Percentiles rank a stretch among this genome's conserved stretches.
phyloP scores from a whole-genome alignment of 2,888 invertebrate species.

The Byasa hedistus region DNA sequence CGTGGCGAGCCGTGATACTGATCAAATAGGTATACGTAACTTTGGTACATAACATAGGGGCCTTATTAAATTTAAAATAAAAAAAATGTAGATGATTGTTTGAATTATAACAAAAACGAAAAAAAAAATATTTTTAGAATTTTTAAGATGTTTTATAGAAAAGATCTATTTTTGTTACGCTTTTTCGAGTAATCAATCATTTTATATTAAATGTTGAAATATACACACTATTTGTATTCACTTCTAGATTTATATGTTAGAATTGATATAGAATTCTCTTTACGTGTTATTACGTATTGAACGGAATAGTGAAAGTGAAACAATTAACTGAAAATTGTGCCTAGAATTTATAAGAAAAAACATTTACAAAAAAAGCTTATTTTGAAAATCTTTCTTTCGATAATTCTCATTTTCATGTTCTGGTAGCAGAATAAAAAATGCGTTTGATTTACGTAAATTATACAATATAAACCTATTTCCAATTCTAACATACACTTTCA shows the following conservation, averaged over 20 bases:
- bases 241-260: constrained; percentile 17
- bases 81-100: constrained; percentile 50
- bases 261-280: constrained; percentile 8
- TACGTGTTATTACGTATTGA: background rate
- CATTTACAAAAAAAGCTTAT: too few species aligned
- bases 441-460: background rate
- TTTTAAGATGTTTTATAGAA: constrained; percentile 61
- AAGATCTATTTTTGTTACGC: constrained; percentile 77
- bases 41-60: constrained; percentile 69
- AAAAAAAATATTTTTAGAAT: constrained; percentile 59
- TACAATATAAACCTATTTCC: constrained; percentile 29
- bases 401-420: too few species aligned
- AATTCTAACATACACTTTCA: constrained; percentile 25
- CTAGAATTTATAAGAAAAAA: too few species aligned
- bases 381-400: too few species aligned
- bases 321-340: too few species aligned
- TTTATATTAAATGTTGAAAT: constrained; percentile 53
- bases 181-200: constrained; percentile 60
- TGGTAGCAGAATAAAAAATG: too few species aligned
- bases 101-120: constrained; percentile 53
- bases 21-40: constrained; percentile 69
- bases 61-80: constrained; percentile 54
- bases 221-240: constrained; percentile 35
- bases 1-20: constrained; percentile 49
- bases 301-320: too few species aligned